A percentile compares a stretch with the other conserved stretches of the same genome.
phyloP scores from a whole-genome alignment of 2,797 vertebrate species.

The Cirrhinus molitorella region DNA sequence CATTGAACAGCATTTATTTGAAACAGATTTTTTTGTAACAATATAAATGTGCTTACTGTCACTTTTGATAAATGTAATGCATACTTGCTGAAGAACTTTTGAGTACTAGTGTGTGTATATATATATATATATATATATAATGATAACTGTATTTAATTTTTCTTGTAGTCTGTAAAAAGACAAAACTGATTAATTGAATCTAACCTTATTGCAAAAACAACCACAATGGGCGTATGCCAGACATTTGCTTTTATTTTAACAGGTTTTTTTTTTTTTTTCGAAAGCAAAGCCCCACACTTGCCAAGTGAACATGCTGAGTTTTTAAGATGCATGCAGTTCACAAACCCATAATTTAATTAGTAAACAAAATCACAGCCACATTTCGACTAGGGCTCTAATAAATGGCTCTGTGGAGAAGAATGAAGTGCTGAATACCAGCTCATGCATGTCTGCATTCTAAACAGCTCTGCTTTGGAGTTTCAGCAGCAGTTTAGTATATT shows the following conservation, averaged over 20 bases:
- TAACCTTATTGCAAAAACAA: slow-evolving; percentile 6
- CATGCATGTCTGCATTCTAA: slow-evolving; percentile 39
- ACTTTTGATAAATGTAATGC: no score
- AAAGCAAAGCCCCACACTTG: slow-evolving; percentile 56
- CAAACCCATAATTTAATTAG: slow-evolving; percentile 72
- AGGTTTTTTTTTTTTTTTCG: no score
- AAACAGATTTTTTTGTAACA: no score
- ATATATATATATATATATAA: not conserved
- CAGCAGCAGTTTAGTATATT: slow-evolving; percentile 34
- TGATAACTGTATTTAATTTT: not conserved
- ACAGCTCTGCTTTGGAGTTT: slow-evolving; percentile 21
- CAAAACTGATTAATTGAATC: not conserved
- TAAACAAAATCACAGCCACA: slow-evolving; percentile 46
- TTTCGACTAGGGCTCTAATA: slow-evolving; percentile 9
- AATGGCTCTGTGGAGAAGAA: slow-evolving; percentile 9
- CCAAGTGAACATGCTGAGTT: slow-evolving; percentile 69
- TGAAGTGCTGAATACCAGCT: slow-evolving; percentile 17
- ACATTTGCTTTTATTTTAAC: slow-evolving; percentile 73
- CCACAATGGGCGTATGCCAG: slow-evolving; percentile 55
- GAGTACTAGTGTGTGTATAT: not conserved
- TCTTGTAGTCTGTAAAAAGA: not conserved
- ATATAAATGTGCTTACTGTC: no score
- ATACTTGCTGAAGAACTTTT: no score
- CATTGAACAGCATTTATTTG: no score
- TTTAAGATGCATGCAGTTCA: slow-evolving; percentile 66